A percentile compares a stretch with the other conserved stretches of the same genome.
These are phyloP conservation scores for Mellilla xanthometata DNA, from an alignment of 2,888 invertebrate genomes.

Conservation along the genomic window DNA sequence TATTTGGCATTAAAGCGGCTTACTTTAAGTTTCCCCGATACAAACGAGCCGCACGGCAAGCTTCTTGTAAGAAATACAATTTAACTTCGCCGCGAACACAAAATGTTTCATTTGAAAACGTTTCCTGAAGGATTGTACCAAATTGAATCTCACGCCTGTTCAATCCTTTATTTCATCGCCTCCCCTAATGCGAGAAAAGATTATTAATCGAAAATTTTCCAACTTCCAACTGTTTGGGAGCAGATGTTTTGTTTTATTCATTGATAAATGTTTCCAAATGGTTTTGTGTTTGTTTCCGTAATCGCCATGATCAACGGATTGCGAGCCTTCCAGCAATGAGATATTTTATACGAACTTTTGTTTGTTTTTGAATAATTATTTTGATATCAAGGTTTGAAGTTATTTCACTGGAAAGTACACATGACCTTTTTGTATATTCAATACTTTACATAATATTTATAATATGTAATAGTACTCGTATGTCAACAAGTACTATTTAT, in stretches of 20 bases:
- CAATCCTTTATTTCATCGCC: conserved; percentile 75
- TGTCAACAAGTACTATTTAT: no score
- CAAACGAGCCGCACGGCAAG: conserved; percentile 54
- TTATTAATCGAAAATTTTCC: conserved; percentile 74
- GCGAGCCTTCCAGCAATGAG: conserved; percentile 6
- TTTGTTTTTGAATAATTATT: no score
- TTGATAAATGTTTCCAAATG: conserved; percentile 41
- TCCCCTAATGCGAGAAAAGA: conserved; percentile 64
- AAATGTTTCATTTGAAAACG: conserved; percentile 72
- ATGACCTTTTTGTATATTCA: no score
- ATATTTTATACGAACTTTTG: conserved; percentile 3
- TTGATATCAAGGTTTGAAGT: no score
- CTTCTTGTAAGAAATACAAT: conserved; percentile 70
- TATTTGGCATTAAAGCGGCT: conserved; percentile 53
- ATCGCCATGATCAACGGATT: conserved; percentile 20
- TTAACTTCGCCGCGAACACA: conserved; percentile 68
- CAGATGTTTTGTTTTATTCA: conserved; percentile 47
- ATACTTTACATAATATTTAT: no score
- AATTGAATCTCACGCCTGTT: conserved; percentile 74
- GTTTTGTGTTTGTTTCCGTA: conserved; percentile 31
- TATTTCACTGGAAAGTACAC: no score
- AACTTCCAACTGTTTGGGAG: conserved; percentile 48
- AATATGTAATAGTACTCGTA: no score
- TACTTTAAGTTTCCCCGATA: conserved; percentile 51
- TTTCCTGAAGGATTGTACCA: conserved; percentile 73